Percentiles rank a stretch among this genome's conserved stretches.
These are phyloP conservation scores for Rhagoletis pomonella DNA, from an alignment of 1,140 invertebrate species.

Conservation along the genomic window DNA sequence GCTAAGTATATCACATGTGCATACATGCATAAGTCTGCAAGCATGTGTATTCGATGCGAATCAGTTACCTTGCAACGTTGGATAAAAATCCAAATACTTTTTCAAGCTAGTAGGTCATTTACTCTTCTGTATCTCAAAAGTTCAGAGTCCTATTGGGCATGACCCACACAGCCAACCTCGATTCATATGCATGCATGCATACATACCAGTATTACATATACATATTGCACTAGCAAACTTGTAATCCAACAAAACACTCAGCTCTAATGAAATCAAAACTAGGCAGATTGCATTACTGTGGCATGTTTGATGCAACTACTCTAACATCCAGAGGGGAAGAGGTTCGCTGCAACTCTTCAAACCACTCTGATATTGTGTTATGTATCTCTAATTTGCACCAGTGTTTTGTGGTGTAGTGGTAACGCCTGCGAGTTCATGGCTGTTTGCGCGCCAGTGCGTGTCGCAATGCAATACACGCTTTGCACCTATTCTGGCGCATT, in stretches of 20 bases:
- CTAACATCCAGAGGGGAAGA: background rate
- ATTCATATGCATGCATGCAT: background rate
- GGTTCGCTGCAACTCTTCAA: constrained; percentile 12
- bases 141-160: background rate
- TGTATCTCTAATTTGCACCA: background rate
- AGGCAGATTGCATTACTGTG: constrained; percentile 14
- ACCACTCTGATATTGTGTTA: background rate
- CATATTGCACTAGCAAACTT: too few relatives aligned
- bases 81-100: too few relatives aligned
- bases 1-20: too few relatives aligned
- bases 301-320: background rate
- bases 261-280: background rate
- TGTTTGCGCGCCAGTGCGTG: constrained; percentile 24
- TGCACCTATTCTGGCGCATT: constrained; percentile 2
- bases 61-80: too few relatives aligned
- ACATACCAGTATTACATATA: background rate
- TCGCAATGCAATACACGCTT: background rate
- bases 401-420: background rate
- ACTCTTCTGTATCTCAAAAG: too few relatives aligned
- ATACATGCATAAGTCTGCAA: too few relatives aligned
- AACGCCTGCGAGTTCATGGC: constrained; percentile 23
- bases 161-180: background rate
- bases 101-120: too few relatives aligned
- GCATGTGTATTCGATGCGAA: too few relatives aligned
- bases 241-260: background rate